Conservation (phyloP, 2,797 vertebrate genomes). For the Rhinatrema bivittatum region DNA sequence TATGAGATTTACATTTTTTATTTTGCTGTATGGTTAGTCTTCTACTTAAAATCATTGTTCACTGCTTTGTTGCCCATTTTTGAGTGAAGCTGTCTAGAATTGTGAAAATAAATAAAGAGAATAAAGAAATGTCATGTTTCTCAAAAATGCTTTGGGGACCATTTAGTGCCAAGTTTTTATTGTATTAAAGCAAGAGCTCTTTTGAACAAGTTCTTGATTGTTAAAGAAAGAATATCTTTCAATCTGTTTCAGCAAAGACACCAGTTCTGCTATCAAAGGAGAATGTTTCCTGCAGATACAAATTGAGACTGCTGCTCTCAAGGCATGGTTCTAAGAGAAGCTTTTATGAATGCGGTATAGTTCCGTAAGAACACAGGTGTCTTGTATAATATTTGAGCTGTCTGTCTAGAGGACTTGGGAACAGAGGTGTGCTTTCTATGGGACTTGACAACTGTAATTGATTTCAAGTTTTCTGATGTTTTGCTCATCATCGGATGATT, state of each 20-base stretch:
- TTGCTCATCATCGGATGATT: slow-evolving; percentile 10
- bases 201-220: slow-evolving; percentile 28
- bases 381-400: slow-evolving; percentile 20
- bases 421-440: slow-evolving; percentile 27
- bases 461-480: slow-evolving; percentile 27
- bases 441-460: slow-evolving; percentile 21
- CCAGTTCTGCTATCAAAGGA: slow-evolving; percentile 23
- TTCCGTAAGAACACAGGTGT: slow-evolving; percentile 33
- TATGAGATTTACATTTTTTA: too few relatives aligned
- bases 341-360: slow-evolving; percentile 23
- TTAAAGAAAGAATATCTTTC: slow-evolving; percentile 21
- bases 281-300: too few relatives aligned
- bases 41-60: too few relatives aligned
- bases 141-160: slow-evolving; percentile 27
- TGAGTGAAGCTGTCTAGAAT: too few relatives aligned
- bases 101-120: too few relatives aligned
- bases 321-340: slow-evolving; percentile 18
- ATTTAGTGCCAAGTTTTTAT: slow-evolving; percentile 16
- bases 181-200: slow-evolving; percentile 25
- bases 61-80: too few relatives aligned
- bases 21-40: too few relatives aligned
- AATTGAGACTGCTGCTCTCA: too few relatives aligned
- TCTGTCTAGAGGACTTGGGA: slow-evolving; percentile 35
- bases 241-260: slow-evolving; percentile 26
- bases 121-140: too few relatives aligned